Evolutionary conservation across 2,113 vertebrate genomes (phyloP), one percentile per base, ranked within the genome.

Genomic region (Micronycteris hirsuta): DNA sequence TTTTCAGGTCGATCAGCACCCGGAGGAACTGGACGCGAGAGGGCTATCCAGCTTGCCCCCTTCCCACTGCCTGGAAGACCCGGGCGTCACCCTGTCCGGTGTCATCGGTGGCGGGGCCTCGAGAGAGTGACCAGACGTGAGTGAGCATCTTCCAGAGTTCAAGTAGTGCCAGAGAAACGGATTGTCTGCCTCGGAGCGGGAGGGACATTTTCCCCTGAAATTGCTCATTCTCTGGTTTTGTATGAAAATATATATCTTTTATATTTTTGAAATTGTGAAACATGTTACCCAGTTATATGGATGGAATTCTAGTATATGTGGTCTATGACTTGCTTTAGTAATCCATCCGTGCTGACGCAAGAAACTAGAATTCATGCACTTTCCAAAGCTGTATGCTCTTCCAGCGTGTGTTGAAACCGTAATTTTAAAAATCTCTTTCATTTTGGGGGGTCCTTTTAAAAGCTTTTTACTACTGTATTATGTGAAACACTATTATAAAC

Each of bases 1-100:
- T n/a, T 80, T 89, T 45, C 77, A 81, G 56, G 36, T 61, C 31
- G 31, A 49, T 76, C 31, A 26, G 49, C 26, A 28, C 20, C 31
- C 24, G 3, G 41, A 80, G 85, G 67, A 41, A 47, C 5, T 47
- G 67, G 31, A 45, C 26, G 1, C 1, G 12, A 78, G 45, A 24
- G 20, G 4, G 24, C 26, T 20, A 4, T 38, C 22, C 10, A 10
- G 3, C 28, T 43, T 2, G 33, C 4, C 5, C 3, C 26, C 2
- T 31, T 8, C 56, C 56, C 70, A 1, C 24, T 7, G 20, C 1
- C 6, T 10, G 15, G 49, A 54, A 54, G 71, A 56, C 4, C 20
- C 3, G 5, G 16, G 7, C 0, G 19, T 52, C 54, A 41, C 38
- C 14, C 0, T 20, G 36, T 26, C 4, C 20, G 41, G 1, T 38